Evolutionary conservation across 23 tunicate genomes (phyloP), one percentile per base, ranked within the genome.

Genomic region (Pegea sp.): DNA sequence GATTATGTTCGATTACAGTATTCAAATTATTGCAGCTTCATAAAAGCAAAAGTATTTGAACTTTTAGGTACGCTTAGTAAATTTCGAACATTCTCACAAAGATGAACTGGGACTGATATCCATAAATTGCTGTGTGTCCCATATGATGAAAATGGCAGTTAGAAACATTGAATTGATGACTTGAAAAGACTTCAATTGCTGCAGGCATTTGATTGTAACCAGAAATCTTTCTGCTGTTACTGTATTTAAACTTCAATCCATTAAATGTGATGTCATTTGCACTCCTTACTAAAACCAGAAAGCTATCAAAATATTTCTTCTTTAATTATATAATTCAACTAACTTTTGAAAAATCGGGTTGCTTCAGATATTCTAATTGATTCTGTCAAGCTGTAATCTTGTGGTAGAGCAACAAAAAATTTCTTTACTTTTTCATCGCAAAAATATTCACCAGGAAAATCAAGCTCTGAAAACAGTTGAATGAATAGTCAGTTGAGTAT

Each of bases 361-460:
- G n/a, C n/a, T n/a, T n/a, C n/a, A n/a, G n/a, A n/a, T n/a, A n/a
- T n/a, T n/a, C n/a, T n/a, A n/a, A n/a, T n/a, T n/a, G n/a, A n/a
- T n/a, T n/a, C n/a, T n/a, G n/a, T n/a, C n/a, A n/a, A n/a, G n/a
- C n/a, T n/a, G n/a, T n/a, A n/a, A n/a, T n/a, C n/a, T n/a, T 49
- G 28, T 26, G 80, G 80, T n/a, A 67, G 80, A 29, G 60, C 55
- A 1, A 64, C n/a, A 33, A 31, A 64, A 3, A 72, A 49, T 30
- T 16, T 0, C 29, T 58, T 32, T 5, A 19, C 21, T 4, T 31
- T 58, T 16, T 16, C 46, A 16, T 72, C 80, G 42, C 80, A 72
- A 32, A 57, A 72, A 57, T 32, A 72, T 34, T 72, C 80, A 0
- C 80, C 80, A 22, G 60, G 62, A 1, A 65, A 52, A 38, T 72